A percentile compares a stretch with the other conserved stretches of the same genome.
Evolutionary conservation across 2,113 vertebrate genomes (phyloP).

Genomic region (Ariopsis seemanni): DNA sequence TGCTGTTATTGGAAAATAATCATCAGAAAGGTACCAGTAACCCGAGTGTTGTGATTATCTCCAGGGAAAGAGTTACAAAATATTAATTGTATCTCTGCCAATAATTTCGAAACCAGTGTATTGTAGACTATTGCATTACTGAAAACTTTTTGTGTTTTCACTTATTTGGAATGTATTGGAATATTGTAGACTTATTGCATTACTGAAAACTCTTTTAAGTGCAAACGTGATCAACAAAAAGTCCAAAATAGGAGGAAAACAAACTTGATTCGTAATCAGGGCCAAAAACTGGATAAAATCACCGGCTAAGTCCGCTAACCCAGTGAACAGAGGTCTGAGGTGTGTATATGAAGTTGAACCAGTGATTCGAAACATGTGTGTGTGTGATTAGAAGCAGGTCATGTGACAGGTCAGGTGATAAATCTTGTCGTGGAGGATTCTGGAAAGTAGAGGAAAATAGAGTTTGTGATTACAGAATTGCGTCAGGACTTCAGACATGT

Average conservation of each 20-base stretch:
- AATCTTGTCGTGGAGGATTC: background rate
- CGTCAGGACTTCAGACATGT: background rate
- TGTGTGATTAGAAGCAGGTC: background rate
- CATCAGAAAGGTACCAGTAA: background rate
- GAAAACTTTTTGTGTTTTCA: background rate
- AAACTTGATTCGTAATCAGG: background rate
- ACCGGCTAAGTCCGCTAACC: background rate
- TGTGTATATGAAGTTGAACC: background rate
- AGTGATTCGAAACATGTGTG: background rate
- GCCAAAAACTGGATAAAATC: background rate
- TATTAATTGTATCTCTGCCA: background rate
- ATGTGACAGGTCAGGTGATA: background rate
- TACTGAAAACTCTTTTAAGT: background rate
- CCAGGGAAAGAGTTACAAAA: background rate
- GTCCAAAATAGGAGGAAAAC: background rate
- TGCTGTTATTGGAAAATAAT: no score
- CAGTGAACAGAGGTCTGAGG: background rate
- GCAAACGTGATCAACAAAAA: background rate
- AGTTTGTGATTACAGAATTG: background rate
- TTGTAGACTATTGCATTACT: background rate
- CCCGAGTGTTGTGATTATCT: background rate
- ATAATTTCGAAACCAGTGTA: background rate
- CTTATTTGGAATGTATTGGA: no score
- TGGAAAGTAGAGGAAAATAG: background rate
- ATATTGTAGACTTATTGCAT: background rate